These are phyloP conservation scores for Smittia aterrima DNA, from an alignment of 2,888 invertebrate species.

Conservation along the genomic window DNA sequence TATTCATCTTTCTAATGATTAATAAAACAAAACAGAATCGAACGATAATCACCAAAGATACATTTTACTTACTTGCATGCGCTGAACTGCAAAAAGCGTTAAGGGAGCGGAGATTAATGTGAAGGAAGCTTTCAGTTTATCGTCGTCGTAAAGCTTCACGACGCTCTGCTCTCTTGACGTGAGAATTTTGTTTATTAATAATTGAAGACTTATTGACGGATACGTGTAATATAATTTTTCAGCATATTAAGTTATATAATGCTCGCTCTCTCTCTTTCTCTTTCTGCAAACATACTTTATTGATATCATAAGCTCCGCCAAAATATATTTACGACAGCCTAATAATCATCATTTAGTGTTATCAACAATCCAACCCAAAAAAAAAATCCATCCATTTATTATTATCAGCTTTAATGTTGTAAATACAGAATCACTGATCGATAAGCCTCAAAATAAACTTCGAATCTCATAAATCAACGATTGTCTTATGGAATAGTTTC, in stretches of 20 bases:
- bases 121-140: too few relatives aligned
- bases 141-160: too few relatives aligned
- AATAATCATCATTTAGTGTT: conserved; percentile 30
- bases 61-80: conserved; percentile 20
- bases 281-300: not conserved
- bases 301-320: conserved; percentile 11
- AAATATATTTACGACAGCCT: conserved; percentile 15
- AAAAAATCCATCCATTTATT: not conserved
- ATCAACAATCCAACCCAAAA: conserved; percentile 18
- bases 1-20: conserved; percentile 35
- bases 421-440: not conserved
- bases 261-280: not conserved
- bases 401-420: conserved; percentile 11
- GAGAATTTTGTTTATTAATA: too few relatives aligned
- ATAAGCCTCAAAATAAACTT: not conserved
- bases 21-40: conserved; percentile 15
- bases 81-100: not conserved
- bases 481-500: not conserved
- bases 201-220: too few relatives aligned
- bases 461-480: not conserved
- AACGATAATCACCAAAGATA: not conserved
- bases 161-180: too few relatives aligned
- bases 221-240: conserved; percentile 10
- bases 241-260: not conserved
- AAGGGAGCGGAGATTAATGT: not conserved